Base-by-base conservation (phyloP, 2,888 invertebrate species). In the Apamea anceps region DNA sequence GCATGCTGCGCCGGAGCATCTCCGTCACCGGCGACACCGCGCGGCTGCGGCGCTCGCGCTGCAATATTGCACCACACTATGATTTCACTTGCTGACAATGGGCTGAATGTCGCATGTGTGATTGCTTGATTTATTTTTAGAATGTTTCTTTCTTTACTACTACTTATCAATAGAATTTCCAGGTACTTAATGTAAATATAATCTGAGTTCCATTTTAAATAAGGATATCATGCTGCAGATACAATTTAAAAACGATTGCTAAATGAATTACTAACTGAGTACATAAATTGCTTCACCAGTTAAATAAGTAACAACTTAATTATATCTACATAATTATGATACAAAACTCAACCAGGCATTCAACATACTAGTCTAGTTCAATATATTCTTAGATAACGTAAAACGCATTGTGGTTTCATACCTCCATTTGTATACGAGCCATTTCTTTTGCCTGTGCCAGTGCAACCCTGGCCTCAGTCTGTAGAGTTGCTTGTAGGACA, bases 371-470 rank as follows among this genome's bases (percentile, higher is more conserved):
- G 62, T 48, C 28, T 60, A 67, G 18, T 60, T 65, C n/a, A 67
- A 37, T 62, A 57, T 10, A 74, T 81, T 73, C 15, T 42, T 42
- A 57, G 15, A 73, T 82, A 51, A 37, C 68, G 3, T 45, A 54
- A 62, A 62, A 65, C 68, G 6, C 6, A 32, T 42, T 65, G 32
- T 32, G 60, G n/a, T 71, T 78, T 13, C 75, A 57, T 95, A 98
- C 98, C 97, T 98, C 98, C 98, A 99, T 99, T 95, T 99, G 99
- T 97, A 99, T 98, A 89, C 98, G 98, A 57, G 99, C 99, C 98
- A 99, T 98, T 95, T 99, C 98, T 94, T 99, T 99, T 45, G 99
- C 99, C 95, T 99, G 99, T 1, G 98, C 98, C 82, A 99, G 96
- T 10, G 99, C 99, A 97, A 98, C 98, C 91, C 99, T 97, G 8